phyloP scores from a whole-genome alignment of 2,888 invertebrate genomes.

The Drosophila eohydei region DNA sequence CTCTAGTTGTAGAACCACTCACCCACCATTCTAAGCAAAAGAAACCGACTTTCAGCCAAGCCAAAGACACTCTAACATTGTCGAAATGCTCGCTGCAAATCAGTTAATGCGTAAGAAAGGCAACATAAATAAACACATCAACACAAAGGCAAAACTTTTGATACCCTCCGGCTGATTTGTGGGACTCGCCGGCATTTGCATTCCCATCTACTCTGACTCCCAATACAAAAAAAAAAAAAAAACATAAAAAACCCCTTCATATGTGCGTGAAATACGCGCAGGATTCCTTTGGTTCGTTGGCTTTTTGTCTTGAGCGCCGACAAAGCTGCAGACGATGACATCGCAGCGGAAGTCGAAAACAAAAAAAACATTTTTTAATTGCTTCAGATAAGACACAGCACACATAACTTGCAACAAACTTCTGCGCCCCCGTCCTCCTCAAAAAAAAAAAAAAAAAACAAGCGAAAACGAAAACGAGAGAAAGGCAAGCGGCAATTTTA shows the following conservation, averaged over 20 bases:
- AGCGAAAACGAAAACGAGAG: conserved; percentile 12
- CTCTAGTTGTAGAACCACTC: not conserved
- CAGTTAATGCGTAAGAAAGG: conserved; percentile 56
- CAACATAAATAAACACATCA: conserved; percentile 77
- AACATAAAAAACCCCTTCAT: conserved; percentile 20
- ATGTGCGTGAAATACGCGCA: conserved; percentile 40
- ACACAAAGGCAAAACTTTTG: conserved; percentile 72
- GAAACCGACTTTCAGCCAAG: conserved; percentile 19
- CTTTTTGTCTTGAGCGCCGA: conserved; percentile 38
- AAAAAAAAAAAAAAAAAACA: conserved; percentile 6
- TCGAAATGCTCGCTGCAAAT: conserved; percentile 35
- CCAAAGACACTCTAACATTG: conserved; percentile 5
- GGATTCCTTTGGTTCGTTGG: conserved; percentile 27
- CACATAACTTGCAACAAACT: conserved; percentile 57
- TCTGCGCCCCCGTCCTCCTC: not conserved
- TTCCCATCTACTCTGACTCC: conserved; percentile 21
- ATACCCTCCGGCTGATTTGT: conserved; percentile 34
- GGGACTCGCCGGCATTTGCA: conserved; percentile 19
- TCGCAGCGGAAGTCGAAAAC: conserved; percentile 59
- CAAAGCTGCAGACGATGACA: conserved; percentile 29
- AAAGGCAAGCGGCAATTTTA: conserved; percentile 73
- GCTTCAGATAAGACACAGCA: conserved; percentile 81
- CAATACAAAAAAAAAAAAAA: conserved; percentile 15
- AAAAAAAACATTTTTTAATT: conserved; percentile 77
- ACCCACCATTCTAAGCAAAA: not conserved